Base-by-base conservation (phyloP, 2,113 vertebrate species). In the Marmota monax region DNA sequence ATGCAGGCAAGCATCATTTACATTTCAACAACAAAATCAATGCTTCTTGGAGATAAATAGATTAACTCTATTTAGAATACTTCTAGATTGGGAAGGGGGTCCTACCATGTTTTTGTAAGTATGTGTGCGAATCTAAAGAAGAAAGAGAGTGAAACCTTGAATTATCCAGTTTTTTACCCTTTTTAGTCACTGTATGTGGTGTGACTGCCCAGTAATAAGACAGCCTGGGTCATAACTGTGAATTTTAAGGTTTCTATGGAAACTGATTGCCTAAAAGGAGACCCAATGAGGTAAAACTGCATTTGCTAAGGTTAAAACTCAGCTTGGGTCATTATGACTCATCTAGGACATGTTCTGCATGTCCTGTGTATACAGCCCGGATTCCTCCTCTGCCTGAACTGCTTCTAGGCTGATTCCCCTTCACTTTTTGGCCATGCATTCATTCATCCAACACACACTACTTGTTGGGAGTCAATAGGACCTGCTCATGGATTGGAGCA, bases 171-270 rank as follows among this genome's bases (percentile, higher is more conserved):
- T 39, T 90, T 87, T 83, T 61, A 51, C 20, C 70, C 42, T 53
- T 87, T 72, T 58, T 51, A 72, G 84, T 51, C 65, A 72, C 13
- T 61, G 77, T 29, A 51, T 67, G 2, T 42, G 27, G 34, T 22
- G 42, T 84, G 39, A 42, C 29, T 69, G 65, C 56, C 34, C 65
- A 69, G 65, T 65, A 88, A 67, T 61, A 37, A 93, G 37, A 92
- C 4, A 29, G 22, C 32, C 48, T 79, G 32, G 56, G 65, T 80
- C 39, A 37, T 32, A 90, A 34, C 56, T 67, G 84, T 51, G 48
- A 88, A n/a, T 88, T 91, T 95, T 67, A 96, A 78, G 78, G 29
- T 92, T 85, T 84, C 79, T 89, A 76, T 85, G 92, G 84, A 92
- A 74, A 97, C 79, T 1, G 4, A 67, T 0, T 80, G 32, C 27